These are phyloP conservation scores for Rhodeus uyekii DNA, from an alignment of 2,797 vertebrate species.

Conservation along the genomic window DNA sequence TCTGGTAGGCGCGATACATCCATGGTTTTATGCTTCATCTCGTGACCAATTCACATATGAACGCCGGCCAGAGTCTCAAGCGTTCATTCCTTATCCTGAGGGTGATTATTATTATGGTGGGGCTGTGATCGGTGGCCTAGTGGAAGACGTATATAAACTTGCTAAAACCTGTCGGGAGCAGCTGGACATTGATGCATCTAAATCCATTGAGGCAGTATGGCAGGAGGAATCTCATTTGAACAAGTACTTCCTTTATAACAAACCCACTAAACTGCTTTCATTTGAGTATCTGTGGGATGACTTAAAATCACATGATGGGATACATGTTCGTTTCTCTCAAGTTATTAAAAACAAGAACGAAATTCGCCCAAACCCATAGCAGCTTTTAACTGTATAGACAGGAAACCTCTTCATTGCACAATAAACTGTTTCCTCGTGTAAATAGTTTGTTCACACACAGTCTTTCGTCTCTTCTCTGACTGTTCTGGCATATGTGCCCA, in stretches of 20 bases:
- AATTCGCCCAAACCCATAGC: constrained; percentile 40
- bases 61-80: constrained; percentile 67
- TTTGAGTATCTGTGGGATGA: constrained; percentile 74
- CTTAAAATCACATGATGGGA: constrained; percentile 58
- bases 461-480: too few relatives aligned
- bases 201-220: constrained; percentile 76
- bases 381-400: too few relatives aligned
- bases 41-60: constrained; percentile 73
- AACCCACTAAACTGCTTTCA: constrained; percentile 79
- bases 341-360: constrained; percentile 59
- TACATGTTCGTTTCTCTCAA: constrained; percentile 61
- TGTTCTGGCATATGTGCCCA: too few relatives aligned
- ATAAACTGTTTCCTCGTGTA: too few relatives aligned
- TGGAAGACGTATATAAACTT: constrained; percentile 70
- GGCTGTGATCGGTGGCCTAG: constrained; percentile 74
- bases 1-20: constrained; percentile 74
- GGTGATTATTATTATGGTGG: constrained; percentile 82
- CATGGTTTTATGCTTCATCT: constrained; percentile 63
- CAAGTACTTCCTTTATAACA: constrained; percentile 76
- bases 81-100: constrained; percentile 71
- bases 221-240: constrained; percentile 86
- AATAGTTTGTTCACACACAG: too few relatives aligned
- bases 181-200: constrained; percentile 74
- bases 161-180: constrained; percentile 72
- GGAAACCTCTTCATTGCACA: too few relatives aligned